Evolutionary conservation across 2,888 invertebrate genomes (phyloP).

Genomic region (Himalopsyche kuldschensis): DNA sequence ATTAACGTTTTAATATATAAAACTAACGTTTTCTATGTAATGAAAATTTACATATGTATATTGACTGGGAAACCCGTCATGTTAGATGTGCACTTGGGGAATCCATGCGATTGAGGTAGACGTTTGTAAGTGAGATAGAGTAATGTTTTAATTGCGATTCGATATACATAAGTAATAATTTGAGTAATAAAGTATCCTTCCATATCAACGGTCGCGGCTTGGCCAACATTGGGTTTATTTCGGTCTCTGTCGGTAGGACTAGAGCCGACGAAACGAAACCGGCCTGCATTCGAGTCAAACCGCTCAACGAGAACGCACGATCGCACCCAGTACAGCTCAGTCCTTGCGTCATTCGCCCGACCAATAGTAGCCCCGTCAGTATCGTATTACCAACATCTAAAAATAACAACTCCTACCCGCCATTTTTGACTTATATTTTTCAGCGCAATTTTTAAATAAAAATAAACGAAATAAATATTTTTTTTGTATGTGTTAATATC

Average conservation of each 20-base stretch:
- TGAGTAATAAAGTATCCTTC: conserved; percentile 21
- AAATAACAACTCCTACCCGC: conserved; percentile 33
- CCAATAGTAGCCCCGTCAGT: conserved; percentile 25
- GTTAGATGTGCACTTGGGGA: no score
- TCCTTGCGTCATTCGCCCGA: conserved; percentile 29
- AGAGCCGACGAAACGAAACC: neutral
- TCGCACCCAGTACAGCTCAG: neutral
- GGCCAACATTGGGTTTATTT: conserved; percentile 12
- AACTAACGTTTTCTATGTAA: no score
- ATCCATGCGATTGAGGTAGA: no score
- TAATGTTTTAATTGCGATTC: neutral
- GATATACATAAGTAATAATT: neutral
- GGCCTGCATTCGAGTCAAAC: conserved; percentile 34
- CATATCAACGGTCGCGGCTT: conserved; percentile 16
- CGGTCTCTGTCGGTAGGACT: conserved; percentile 9
- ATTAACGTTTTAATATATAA: no score
- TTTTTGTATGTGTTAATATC: conserved; percentile 12
- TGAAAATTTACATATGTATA: no score
- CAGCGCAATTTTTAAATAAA: neutral
- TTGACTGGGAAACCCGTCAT: no score
- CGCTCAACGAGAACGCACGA: conserved; percentile 29
- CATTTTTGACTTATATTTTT: conserved; percentile 29
- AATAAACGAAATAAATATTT: neutral
- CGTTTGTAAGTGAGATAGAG: no score
- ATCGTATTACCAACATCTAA: conserved; percentile 38